Conservation (phyloP, 1,140 invertebrate genomes). For the Macrocentrus cingulum region DNA sequence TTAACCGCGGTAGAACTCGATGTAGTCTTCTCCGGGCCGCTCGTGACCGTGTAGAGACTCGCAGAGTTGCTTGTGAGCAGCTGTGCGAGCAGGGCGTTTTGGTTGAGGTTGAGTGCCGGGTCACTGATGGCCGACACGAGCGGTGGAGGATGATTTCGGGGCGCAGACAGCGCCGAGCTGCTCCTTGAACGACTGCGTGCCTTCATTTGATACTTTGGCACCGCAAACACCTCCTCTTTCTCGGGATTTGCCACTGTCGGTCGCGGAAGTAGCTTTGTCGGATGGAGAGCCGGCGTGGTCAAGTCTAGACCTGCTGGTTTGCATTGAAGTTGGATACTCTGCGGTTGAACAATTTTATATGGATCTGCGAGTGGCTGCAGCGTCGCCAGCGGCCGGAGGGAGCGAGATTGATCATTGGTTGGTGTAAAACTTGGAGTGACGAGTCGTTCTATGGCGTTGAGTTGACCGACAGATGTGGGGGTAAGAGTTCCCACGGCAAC, state of each 20-base stretch:
- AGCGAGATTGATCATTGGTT: slow-evolving; percentile 34
- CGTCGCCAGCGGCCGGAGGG: slow-evolving; percentile 39
- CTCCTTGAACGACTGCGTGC: slow-evolving; percentile 56
- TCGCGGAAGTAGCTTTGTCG: slow-evolving; percentile 50
- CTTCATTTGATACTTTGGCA: slow-evolving; percentile 61
- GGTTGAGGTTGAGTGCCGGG: slow-evolving; percentile 58
- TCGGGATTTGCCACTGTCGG: slow-evolving; percentile 33
- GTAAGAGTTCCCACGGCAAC: slow-evolving; percentile 1
- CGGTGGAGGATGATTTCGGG: slow-evolving; percentile 56
- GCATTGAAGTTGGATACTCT: slow-evolving; percentile 45
- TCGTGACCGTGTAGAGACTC: slow-evolving; percentile 45
- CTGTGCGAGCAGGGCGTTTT: slow-evolving; percentile 67
- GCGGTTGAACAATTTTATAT: slow-evolving; percentile 46
- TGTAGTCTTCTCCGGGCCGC: slow-evolving; percentile 42
- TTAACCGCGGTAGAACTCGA: slow-evolving; percentile 38
- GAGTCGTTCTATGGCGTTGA: slow-evolving; percentile 34
- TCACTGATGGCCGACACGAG: slow-evolving; percentile 63
- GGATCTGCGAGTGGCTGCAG: slow-evolving; percentile 36
- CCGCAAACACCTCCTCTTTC: slow-evolving; percentile 59
- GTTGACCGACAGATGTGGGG: slow-evolving; percentile 32
- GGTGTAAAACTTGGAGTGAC: too few relatives aligned
- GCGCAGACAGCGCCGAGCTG: slow-evolving; percentile 51
- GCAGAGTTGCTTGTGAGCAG: slow-evolving; percentile 62
- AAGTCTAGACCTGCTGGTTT: slow-evolving; percentile 47
- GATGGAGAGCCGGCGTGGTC: slow-evolving; percentile 46